A percentile compares a stretch with the other conserved stretches of the same genome.
These are phyloP conservation scores for Furnarius figulus DNA, from an alignment of 2,113 vertebrate species.

Conservation along the genomic window DNA sequence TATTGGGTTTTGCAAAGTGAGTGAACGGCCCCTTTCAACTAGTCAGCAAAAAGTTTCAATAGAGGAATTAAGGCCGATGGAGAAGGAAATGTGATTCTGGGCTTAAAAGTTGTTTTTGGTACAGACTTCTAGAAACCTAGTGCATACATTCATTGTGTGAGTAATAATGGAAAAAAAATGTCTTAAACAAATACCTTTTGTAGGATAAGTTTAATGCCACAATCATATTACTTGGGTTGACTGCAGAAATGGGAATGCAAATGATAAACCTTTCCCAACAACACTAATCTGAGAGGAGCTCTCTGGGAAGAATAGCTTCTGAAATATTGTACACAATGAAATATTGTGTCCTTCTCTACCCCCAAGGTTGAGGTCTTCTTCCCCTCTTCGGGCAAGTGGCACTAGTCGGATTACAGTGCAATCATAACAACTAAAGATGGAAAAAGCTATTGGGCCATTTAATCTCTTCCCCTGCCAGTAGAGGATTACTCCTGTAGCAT, in stretches of 20 bases:
- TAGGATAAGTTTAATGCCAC: slow-evolving; percentile 60
- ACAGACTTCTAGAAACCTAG: slow-evolving; percentile 58
- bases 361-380: slow-evolving; percentile 23
- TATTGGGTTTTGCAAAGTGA: slow-evolving; percentile 67
- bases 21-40: slow-evolving; percentile 58
- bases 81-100: slow-evolving; percentile 51
- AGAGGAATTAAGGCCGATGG: slow-evolving; percentile 57
- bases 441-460: slow-evolving; percentile 57
- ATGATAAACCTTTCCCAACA: slow-evolving; percentile 55
- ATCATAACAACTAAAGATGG: slow-evolving; percentile 63
- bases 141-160: slow-evolving; percentile 30
- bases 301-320: slow-evolving; percentile 37
- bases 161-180: slow-evolving; percentile 61
- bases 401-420: slow-evolving; percentile 65
- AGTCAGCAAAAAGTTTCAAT: slow-evolving; percentile 49
- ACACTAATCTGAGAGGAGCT: slow-evolving; percentile 40
- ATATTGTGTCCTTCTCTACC: slow-evolving; percentile 21
- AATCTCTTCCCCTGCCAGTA: slow-evolving; percentile 62
- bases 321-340: slow-evolving; percentile 61
- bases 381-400: slow-evolving; percentile 24
- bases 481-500: slow-evolving; percentile 59
- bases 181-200: slow-evolving; percentile 59
- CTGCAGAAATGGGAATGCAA: slow-evolving; percentile 46
- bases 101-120: slow-evolving; percentile 64
- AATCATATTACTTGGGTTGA: slow-evolving; percentile 47